phyloP scores from a whole-genome alignment of 30 jellyfish, hydroid and myxozoan genomes.

The Aurelia sp. region DNA sequence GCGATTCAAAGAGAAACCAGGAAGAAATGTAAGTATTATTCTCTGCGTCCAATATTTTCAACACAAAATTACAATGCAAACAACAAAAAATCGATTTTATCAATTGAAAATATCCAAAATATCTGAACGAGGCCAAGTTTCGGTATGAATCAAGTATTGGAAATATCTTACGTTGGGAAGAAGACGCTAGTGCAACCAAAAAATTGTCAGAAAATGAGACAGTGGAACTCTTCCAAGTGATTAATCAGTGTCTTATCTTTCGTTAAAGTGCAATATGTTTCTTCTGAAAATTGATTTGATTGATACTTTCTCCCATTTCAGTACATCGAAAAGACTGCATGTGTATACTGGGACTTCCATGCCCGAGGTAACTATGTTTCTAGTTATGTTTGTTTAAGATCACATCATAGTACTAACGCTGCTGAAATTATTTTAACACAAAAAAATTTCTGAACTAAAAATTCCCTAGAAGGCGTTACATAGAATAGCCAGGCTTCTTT shows the following conservation, averaged over 20 bases:
- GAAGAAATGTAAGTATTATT: constrained; percentile 60
- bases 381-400: background rate
- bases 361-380: constrained; percentile 58
- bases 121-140: too few species aligned
- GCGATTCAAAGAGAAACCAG: constrained; percentile 70
- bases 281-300: background rate
- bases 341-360: constrained; percentile 93
- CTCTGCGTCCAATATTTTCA: background rate
- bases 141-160: too few species aligned
- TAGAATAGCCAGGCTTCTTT: too few species aligned
- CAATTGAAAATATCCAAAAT: too few species aligned
- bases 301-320: background rate
- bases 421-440: background rate
- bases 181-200: too few species aligned
- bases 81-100: too few species aligned
- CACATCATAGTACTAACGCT: background rate
- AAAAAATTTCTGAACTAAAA: too few species aligned
- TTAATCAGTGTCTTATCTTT: too few species aligned
- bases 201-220: background rate
- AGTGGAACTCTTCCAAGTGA: background rate
- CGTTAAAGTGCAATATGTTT: background rate
- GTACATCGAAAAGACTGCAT: constrained; percentile 77
- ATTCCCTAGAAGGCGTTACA: too few species aligned
- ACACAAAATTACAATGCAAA: background rate
- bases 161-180: too few species aligned